These are phyloP conservation scores for Tenualosa thibaudeaui DNA, from an alignment of 2,797 vertebrate genomes.

Conservation along the genomic window DNA sequence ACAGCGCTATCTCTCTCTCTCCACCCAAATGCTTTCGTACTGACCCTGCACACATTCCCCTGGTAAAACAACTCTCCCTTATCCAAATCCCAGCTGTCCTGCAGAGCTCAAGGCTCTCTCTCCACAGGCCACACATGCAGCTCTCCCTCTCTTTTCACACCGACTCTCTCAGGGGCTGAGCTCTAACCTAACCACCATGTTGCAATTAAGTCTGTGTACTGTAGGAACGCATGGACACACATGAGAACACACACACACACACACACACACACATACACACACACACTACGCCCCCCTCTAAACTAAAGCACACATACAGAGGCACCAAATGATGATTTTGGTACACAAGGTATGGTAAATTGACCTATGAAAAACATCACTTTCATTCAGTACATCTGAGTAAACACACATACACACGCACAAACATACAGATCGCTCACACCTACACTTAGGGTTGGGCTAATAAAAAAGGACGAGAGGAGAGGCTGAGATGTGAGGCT, in stretches of 20 bases:
- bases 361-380: not conserved
- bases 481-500: conserved; percentile 44
- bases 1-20: conserved; percentile 47
- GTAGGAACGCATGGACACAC: not conserved
- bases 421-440: conserved; percentile 43
- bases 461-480: conserved; percentile 59
- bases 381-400: not conserved
- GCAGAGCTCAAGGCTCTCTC: conserved; percentile 43
- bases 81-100: conserved; percentile 57
- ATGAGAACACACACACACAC: conserved; percentile 30
- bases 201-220: conserved; percentile 1
- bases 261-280: conserved; percentile 14
- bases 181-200: not conserved
- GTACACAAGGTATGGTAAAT: not conserved
- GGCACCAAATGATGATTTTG: not conserved
- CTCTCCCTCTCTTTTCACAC: not conserved
- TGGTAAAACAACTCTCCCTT: conserved; percentile 52
- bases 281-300: not conserved
- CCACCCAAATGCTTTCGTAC: conserved; percentile 51
- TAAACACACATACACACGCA: not conserved
- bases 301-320: not conserved
- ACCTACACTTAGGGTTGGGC: conserved; percentile 55
- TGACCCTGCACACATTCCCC: conserved; percentile 57
- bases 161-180: not conserved
- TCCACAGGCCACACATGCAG: conserved; percentile 47